phyloP scores from a whole-genome alignment of 2,888 invertebrate genomes.

The Limulus polyphemus region DNA sequence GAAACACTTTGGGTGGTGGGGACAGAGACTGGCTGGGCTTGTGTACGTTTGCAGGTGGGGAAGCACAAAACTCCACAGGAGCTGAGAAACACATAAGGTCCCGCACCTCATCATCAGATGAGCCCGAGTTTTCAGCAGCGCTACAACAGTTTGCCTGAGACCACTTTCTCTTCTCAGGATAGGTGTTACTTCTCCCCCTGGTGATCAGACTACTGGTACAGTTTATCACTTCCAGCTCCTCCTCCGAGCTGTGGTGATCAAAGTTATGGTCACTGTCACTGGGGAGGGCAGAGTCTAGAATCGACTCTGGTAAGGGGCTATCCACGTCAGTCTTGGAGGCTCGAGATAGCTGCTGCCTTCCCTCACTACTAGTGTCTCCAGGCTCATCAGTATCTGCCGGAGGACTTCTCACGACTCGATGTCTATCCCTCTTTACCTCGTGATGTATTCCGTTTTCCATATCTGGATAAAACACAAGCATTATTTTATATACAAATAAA shows the following conservation, averaged over 20 bases:
- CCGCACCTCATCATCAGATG: constrained; percentile 53
- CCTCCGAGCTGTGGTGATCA: constrained; percentile 85
- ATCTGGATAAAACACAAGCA: not conserved
- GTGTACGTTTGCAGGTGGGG: constrained; percentile 77
- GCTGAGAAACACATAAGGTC: constrained; percentile 52
- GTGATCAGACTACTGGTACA: constrained; percentile 1
- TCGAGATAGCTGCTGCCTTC: not conserved
- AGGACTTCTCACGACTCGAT: not conserved
- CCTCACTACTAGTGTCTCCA: constrained; percentile 7
- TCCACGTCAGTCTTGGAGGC: constrained; percentile 1
- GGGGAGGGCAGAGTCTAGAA: constrained; percentile 37
- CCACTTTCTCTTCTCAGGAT: constrained; percentile 63
- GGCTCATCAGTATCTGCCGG: not conserved
- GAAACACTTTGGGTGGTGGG: constrained; percentile 27
- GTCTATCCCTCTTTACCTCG: not conserved
- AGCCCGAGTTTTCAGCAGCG: constrained; percentile 36
- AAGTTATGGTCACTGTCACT: constrained; percentile 48
- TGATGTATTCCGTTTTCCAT: not conserved
- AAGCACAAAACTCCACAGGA: constrained; percentile 78
- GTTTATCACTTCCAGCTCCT: constrained; percentile 73
- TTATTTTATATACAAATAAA: too few relatives aligned
- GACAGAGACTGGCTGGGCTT: constrained; percentile 46
- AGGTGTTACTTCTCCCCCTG: constrained; percentile 31
- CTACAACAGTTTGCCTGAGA: constrained; percentile 43
- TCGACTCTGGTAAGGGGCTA: constrained; percentile 7